Percentiles rank a stretch among this genome's conserved stretches.
phyloP scores from a whole-genome alignment of 2,797 vertebrate genomes.

The Cyclura pinguis region DNA sequence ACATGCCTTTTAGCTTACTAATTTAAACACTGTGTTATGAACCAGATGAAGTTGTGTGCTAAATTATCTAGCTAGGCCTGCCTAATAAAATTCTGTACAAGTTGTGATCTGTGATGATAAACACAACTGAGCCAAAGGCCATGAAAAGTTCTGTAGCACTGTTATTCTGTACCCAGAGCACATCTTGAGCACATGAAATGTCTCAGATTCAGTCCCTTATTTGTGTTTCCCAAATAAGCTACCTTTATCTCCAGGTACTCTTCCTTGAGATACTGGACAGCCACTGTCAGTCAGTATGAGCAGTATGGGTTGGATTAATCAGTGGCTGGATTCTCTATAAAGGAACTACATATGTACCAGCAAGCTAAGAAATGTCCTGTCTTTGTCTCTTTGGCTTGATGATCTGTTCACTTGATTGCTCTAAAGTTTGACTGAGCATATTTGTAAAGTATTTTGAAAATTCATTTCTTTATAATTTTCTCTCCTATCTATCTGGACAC shows the following conservation, averaged over 20 bases:
- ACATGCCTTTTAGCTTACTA: no score
- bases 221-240: no score
- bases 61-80: neutral
- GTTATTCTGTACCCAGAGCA: no score
- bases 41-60: neutral
- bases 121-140: no score
- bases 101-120: neutral
- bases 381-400: neutral
- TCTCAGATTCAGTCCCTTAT: no score
- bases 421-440: neutral
- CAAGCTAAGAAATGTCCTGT: no score
- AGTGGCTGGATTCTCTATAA: no score
- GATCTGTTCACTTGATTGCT: neutral
- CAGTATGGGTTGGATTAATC: no score
- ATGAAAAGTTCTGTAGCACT: neutral
- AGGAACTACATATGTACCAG: neutral
- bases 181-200: no score
- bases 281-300: no score
- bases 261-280: no score
- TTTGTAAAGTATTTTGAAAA: neutral
- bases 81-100: neutral
- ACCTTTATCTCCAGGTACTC: no score
- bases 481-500: slow-evolving; percentile 14
- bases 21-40: neutral
- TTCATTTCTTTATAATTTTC: neutral